Conservation (phyloP, 2,888 invertebrate genomes). For the Drosophila fungiperda region DNA sequence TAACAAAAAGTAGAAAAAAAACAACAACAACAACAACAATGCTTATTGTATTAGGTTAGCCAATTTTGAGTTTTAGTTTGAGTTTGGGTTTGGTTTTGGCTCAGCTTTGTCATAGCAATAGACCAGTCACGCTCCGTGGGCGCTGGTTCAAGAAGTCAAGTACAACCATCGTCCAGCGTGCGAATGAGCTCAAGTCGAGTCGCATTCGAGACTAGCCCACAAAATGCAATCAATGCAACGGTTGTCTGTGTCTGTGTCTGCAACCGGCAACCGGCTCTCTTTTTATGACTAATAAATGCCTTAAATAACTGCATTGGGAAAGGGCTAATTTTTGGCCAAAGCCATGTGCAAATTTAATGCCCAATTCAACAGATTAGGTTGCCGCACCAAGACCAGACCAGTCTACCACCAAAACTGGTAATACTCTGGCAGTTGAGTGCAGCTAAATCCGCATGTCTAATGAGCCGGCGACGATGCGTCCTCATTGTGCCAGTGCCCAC, state of each 20-base stretch:
- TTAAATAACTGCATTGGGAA: slow-evolving; percentile 63
- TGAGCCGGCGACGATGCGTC: slow-evolving; percentile 48
- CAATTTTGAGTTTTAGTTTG: slow-evolving; percentile 54
- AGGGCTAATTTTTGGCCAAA: slow-evolving; percentile 66
- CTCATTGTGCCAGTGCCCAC: neutral
- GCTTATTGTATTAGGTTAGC: slow-evolving; percentile 65
- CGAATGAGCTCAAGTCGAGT: slow-evolving; percentile 58
- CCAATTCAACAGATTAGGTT: slow-evolving; percentile 56
- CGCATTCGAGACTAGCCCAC: slow-evolving; percentile 32
- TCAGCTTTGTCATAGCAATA: slow-evolving; percentile 3
- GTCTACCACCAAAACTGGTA: slow-evolving; percentile 1
- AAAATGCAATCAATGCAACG: slow-evolving; percentile 38
- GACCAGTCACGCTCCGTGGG: slow-evolving; percentile 80
- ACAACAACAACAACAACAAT: slow-evolving; percentile 29
- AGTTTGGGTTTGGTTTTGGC: slow-evolving; percentile 33
- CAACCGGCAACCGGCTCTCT: slow-evolving; percentile 22
- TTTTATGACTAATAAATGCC: slow-evolving; percentile 78
- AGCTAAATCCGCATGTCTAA: slow-evolving; percentile 57
- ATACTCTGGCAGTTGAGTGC: neutral
- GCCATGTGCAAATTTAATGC: slow-evolving; percentile 73
- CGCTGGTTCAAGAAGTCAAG: slow-evolving; percentile 80
- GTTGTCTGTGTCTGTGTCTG: neutral
- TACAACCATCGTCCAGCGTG: slow-evolving; percentile 72
- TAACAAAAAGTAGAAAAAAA: neutral
- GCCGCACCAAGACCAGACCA: slow-evolving; percentile 37